phyloP scores from a whole-genome alignment of 2,797 vertebrate species.

The Carduelis carduelis region DNA sequence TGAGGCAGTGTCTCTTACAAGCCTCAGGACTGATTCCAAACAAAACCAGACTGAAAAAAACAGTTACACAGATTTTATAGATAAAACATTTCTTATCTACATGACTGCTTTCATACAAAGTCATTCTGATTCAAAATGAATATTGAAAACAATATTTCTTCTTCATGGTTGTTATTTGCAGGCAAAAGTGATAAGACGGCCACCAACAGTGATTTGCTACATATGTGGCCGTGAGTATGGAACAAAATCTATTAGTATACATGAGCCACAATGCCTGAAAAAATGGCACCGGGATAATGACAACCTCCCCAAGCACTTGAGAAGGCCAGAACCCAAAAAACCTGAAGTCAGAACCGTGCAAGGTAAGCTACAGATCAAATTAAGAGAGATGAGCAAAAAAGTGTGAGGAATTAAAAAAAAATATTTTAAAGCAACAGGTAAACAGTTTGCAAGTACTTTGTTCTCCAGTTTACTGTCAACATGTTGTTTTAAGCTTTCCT shows the following conservation, averaged over 20 bases:
- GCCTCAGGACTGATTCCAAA: background rate
- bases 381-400: background rate
- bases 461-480: background rate
- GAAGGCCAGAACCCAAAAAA: constrained; percentile 73
- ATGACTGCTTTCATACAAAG: background rate
- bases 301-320: constrained; percentile 70
- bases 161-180: constrained; percentile 48
- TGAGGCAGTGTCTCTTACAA: background rate
- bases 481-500: background rate
- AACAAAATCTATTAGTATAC: constrained; percentile 77
- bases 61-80: background rate
- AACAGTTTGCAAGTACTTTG: background rate
- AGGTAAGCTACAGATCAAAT: constrained; percentile 60
- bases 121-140: background rate
- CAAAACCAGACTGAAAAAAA: background rate
- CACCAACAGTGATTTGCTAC: constrained; percentile 74
- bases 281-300: constrained; percentile 79
- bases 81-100: background rate
- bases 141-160: background rate
- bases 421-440: background rate
- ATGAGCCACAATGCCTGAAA: constrained; percentile 80
- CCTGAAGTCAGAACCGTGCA: constrained; percentile 57
- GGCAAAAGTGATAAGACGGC: constrained; percentile 57
- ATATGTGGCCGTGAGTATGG: constrained; percentile 77
- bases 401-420: background rate